phyloP scores from a whole-genome alignment of 2,888 invertebrate genomes.

The Nasonia oneida region DNA sequence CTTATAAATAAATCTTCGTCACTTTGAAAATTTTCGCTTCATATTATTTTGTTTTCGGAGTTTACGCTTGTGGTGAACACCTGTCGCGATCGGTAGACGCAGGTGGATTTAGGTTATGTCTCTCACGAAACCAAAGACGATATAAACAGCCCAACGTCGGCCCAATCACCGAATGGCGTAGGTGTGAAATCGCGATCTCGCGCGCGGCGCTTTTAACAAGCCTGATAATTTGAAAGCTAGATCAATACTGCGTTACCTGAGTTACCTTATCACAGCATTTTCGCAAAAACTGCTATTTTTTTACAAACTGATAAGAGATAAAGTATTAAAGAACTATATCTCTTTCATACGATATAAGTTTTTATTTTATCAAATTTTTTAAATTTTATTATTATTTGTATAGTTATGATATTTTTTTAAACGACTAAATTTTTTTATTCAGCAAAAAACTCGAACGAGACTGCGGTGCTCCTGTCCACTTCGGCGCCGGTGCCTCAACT shows the following conservation, averaged over 20 bases:
- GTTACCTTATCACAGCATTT: no score
- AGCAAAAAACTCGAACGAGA: conserved; percentile 82
- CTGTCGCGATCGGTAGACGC: no score
- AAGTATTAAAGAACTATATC: no score
- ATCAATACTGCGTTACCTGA: background rate
- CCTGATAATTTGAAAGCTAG: conserved; percentile 3
- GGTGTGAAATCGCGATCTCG: background rate
- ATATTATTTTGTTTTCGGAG: background rate
- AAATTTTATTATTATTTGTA: background rate
- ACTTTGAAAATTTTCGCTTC: background rate
- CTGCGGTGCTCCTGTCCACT: conserved; percentile 71
- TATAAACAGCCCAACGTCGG: conserved; percentile 26
- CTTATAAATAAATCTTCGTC: background rate
- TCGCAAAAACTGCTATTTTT: no score
- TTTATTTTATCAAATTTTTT: no score
- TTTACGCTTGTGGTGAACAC: no score
- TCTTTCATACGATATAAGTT: no score
- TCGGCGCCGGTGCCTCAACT: conserved; percentile 72
- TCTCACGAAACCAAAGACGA: background rate
- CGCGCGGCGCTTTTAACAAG: background rate
- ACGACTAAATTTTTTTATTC: conserved; percentile 59
- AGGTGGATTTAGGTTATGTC: conserved; percentile 30
- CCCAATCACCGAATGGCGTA: conserved; percentile 32
- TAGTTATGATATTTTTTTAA: conserved; percentile 5
- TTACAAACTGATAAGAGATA: no score